Percentiles rank a stretch among this genome's conserved stretches.
phyloP scores from a whole-genome alignment of 1,140 invertebrate species.

The Liolophura sinensis region DNA sequence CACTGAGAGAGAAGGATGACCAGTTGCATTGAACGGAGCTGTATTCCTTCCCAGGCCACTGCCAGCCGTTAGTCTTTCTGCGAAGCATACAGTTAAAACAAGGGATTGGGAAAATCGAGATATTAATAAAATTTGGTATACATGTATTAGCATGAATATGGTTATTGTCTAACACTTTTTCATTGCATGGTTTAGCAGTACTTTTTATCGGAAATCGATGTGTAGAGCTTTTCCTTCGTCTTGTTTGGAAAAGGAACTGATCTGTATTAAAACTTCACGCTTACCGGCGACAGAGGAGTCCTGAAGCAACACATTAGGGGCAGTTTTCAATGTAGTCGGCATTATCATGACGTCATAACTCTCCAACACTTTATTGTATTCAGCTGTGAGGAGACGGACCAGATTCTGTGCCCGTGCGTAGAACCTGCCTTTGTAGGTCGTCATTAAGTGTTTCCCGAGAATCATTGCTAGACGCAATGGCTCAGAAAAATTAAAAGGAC shows the following conservation, averaged over 20 bases:
- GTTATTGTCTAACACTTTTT: too few relatives aligned
- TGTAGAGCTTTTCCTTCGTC: background rate
- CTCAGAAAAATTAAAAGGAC: slow-evolving; percentile 5
- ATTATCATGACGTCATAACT: slow-evolving; percentile 39
- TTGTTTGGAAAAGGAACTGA: background rate
- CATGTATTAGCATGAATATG: too few relatives aligned
- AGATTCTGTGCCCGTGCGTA: slow-evolving; percentile 31
- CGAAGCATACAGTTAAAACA: background rate
- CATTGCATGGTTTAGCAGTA: too few relatives aligned
- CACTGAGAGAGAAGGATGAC: slow-evolving; percentile 20
- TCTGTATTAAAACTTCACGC: too few relatives aligned
- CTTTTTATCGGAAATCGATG: background rate
- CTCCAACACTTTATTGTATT: slow-evolving; percentile 29
- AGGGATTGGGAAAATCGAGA: too few relatives aligned
- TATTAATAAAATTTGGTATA: background rate
- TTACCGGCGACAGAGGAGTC: too few relatives aligned
- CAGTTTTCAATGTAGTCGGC: slow-evolving; percentile 33
- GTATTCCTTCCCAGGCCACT: slow-evolving; percentile 7
- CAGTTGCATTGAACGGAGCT: slow-evolving; percentile 14
- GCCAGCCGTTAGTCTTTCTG: background rate
- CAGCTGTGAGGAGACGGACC: slow-evolving; percentile 15
- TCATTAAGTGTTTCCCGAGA: slow-evolving; percentile 12
- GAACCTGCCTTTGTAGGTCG: slow-evolving; percentile 25
- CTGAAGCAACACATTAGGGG: slow-evolving; percentile 8
- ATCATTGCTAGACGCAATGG: slow-evolving; percentile 7